A percentile compares a stretch with the other conserved stretches of the same genome.
Evolutionary conservation across 1,140 invertebrate genomes (phyloP).

Genomic region (Sesamia nonagrioides): DNA sequence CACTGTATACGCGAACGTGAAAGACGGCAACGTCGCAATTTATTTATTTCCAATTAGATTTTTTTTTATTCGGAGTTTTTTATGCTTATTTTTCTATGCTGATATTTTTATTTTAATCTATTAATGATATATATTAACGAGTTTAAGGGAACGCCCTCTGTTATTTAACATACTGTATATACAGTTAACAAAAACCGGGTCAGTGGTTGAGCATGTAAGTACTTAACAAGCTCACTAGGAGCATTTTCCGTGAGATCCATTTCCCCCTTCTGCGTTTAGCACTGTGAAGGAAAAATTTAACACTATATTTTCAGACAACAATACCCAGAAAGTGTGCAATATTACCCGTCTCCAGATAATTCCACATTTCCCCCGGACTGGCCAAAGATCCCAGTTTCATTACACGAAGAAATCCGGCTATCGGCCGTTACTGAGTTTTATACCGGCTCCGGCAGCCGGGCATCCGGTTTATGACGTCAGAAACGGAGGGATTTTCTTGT

Average conservation of each 20-base stretch:
- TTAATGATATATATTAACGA: no score
- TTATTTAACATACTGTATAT: no score
- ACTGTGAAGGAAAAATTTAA: background rate
- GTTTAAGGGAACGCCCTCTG: no score
- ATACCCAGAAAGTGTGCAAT: conserved; percentile 20
- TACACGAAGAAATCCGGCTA: conserved; percentile 24
- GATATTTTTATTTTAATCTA: no score
- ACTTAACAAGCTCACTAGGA: no score
- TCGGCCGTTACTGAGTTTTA: conserved; percentile 25
- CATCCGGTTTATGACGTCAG: conserved; percentile 23
- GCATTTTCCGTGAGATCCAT: no score
- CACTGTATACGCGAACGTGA: no score
- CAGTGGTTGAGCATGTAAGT: background rate
- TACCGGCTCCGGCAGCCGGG: background rate
- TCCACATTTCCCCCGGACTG: conserved; percentile 17
- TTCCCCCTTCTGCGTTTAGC: background rate
- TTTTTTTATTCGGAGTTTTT: no score
- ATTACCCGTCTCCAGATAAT: conserved; percentile 10
- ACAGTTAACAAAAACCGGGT: no score
- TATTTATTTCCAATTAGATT: no score
- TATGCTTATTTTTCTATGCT: no score
- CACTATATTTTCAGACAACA: conserved; percentile 20
- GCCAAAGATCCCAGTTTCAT: conserved; percentile 36
- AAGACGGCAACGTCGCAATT: no score
- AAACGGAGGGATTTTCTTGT: background rate